phyloP scores from a whole-genome alignment of 1,140 invertebrate species.

The Plectrocnemia conspersa region DNA sequence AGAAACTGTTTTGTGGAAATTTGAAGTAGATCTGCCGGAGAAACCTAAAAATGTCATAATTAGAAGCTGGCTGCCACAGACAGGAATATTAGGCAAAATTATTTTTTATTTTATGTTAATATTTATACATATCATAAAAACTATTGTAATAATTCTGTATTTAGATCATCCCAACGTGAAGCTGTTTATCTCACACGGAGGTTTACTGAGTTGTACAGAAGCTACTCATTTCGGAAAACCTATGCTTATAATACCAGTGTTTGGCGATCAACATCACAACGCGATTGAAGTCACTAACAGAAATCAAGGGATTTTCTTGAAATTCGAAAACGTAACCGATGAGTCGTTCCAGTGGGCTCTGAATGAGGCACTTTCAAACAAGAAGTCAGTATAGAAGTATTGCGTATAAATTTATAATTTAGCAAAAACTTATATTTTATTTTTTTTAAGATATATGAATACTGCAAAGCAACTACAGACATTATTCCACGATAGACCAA shows the following conservation, averaged over 20 bases:
- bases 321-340: slow-evolving; percentile 27
- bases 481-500: slow-evolving; percentile 38
- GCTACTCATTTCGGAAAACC: slow-evolving; percentile 39
- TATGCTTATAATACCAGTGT: slow-evolving; percentile 38
- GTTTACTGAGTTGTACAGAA: slow-evolving; percentile 49
- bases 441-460: slow-evolving; percentile 7
- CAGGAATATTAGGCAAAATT: slow-evolving; percentile 11
- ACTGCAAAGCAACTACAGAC: slow-evolving; percentile 33
- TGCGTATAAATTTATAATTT: background rate
- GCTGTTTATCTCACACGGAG: slow-evolving; percentile 56
- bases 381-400: slow-evolving; percentile 13
- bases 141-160: too few relatives aligned
- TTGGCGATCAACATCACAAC: slow-evolving; percentile 48
- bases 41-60: slow-evolving; percentile 14
- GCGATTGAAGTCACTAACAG: slow-evolving; percentile 40
- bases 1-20: slow-evolving; percentile 19
- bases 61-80: slow-evolving; percentile 14
- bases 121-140: slow-evolving; percentile 38
- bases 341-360: slow-evolving; percentile 16
- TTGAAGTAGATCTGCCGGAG: slow-evolving; percentile 14
- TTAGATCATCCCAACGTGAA: slow-evolving; percentile 42
- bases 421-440: background rate
- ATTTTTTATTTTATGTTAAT: slow-evolving; percentile 13
- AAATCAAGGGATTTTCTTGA: slow-evolving; percentile 38
- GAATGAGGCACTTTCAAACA: slow-evolving; percentile 16